phyloP scores from a whole-genome alignment of 2,888 invertebrate genomes.

The Drosophila pseudotakahashii region DNA sequence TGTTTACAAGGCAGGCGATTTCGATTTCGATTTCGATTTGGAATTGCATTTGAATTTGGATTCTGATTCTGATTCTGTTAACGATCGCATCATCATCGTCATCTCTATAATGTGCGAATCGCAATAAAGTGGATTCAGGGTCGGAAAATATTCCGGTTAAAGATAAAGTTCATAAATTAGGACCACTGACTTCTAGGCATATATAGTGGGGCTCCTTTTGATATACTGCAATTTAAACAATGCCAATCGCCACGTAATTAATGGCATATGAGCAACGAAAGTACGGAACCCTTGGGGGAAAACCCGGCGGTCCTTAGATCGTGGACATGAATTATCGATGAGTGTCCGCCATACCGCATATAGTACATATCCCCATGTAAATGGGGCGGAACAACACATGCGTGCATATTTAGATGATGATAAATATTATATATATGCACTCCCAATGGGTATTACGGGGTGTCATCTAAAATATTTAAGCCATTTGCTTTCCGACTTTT shows the following conservation, averaged over 20 bases:
- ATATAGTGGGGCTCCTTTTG: constrained; percentile 1
- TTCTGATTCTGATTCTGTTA: background rate
- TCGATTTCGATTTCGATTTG: constrained; percentile 1
- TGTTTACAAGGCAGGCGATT: constrained; percentile 27
- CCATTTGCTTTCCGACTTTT: constrained; percentile 59
- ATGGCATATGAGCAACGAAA: constrained; percentile 48
- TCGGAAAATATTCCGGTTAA: background rate
- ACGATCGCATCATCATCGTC: constrained; percentile 19
- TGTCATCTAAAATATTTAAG: constrained; percentile 67
- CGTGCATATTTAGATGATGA: constrained; percentile 68
- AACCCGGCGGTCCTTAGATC: constrained; percentile 22
- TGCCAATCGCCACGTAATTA: constrained; percentile 55
- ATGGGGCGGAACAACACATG: constrained; percentile 32
- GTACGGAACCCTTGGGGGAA: constrained; percentile 4
- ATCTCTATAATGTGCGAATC: background rate
- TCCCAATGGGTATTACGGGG: constrained; percentile 44
- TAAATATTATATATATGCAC: constrained; percentile 65
- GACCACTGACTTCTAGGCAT: constrained; percentile 6
- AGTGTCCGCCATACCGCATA: constrained; percentile 2
- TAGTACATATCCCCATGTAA: constrained; percentile 4
- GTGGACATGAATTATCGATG: constrained; percentile 67
- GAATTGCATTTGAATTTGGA: background rate
- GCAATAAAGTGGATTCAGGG: constrained; percentile 5
- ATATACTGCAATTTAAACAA: constrained; percentile 48
- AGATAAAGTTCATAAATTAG: constrained; percentile 10